Conservation (phyloP, 2,113 vertebrate genomes). For the Actenoides hombroni region DNA sequence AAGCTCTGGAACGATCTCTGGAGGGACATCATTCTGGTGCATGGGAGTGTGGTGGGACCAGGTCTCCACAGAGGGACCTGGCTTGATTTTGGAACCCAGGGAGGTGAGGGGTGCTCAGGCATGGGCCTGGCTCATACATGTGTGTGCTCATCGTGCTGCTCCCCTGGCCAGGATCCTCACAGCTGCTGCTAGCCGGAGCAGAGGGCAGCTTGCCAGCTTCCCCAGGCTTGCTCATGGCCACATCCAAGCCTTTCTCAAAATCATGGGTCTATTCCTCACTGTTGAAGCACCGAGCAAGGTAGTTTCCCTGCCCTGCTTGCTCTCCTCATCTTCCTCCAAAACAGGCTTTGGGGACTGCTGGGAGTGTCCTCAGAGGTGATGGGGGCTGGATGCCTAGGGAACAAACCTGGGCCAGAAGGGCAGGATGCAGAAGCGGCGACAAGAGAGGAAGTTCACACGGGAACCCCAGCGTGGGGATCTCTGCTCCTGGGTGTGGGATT, state of each 20-base stretch:
- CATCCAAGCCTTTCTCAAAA: not conserved
- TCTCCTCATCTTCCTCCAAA: not conserved
- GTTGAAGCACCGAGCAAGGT: not conserved
- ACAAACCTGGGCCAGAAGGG: not conserved
- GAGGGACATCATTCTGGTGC: not conserved
- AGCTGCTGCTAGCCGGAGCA: not conserved
- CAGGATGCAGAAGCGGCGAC: rapidly evolving
- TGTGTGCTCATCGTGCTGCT: not conserved
- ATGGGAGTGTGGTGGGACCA: not conserved
- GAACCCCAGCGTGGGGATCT: not conserved
- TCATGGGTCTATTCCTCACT: not conserved
- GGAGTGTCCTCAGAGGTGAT: rapidly evolving
- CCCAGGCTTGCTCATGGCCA: rapidly evolving
- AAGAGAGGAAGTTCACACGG: not conserved
- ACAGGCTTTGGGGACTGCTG: not conserved
- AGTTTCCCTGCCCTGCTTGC: not conserved
- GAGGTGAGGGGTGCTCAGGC: not conserved
- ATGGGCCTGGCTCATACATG: not conserved
- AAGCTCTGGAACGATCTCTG: not conserved
- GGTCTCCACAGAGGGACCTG: not conserved
- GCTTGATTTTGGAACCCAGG: not conserved
- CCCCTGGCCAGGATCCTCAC: not conserved
- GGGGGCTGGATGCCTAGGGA: not conserved
- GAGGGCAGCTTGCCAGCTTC: not conserved
- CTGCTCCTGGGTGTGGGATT: not conserved